These are phyloP conservation scores for Colletes gigas DNA, from an alignment of 1,140 invertebrate genomes.

Conservation along the genomic window DNA sequence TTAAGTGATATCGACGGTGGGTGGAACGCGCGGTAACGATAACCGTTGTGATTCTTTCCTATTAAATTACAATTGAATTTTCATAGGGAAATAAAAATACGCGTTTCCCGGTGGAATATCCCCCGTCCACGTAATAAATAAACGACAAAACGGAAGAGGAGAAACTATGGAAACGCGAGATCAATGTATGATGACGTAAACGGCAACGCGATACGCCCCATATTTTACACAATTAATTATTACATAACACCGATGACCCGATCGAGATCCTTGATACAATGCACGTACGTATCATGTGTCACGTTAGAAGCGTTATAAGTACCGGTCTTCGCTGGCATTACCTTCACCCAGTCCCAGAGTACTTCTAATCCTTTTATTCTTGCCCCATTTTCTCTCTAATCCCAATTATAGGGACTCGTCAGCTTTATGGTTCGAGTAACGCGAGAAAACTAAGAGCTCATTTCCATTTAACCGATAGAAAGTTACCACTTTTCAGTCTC, in stretches of 20 bases:
- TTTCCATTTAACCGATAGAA: no score
- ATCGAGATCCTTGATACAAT: conserved; percentile 15
- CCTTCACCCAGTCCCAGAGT: conserved; percentile 25
- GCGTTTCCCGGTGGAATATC: no score
- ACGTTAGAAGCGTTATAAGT: conserved; percentile 61
- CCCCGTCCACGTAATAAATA: no score
- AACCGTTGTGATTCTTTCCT: no score
- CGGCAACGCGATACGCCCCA: neutral
- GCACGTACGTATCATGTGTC: conserved; percentile 45
- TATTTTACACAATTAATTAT: conserved; percentile 32
- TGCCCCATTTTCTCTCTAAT: conserved; percentile 37
- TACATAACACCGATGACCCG: conserved; percentile 33
- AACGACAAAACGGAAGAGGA: neutral
- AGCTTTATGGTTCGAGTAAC: conserved; percentile 5
- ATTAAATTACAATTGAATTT: no score
- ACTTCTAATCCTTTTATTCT: conserved; percentile 41
- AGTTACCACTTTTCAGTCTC: no score
- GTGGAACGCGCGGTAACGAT: no score
- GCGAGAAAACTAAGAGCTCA: neutral
- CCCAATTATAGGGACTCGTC: conserved; percentile 11
- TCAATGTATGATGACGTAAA: conserved; percentile 2
- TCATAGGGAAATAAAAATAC: no score
- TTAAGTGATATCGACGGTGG: no score
- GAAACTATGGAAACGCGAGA: neutral
- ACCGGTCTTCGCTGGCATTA: conserved; percentile 36